Evolutionary conservation across 1,140 invertebrate genomes (phyloP).

Genomic region (Drosophila obscura): DNA sequence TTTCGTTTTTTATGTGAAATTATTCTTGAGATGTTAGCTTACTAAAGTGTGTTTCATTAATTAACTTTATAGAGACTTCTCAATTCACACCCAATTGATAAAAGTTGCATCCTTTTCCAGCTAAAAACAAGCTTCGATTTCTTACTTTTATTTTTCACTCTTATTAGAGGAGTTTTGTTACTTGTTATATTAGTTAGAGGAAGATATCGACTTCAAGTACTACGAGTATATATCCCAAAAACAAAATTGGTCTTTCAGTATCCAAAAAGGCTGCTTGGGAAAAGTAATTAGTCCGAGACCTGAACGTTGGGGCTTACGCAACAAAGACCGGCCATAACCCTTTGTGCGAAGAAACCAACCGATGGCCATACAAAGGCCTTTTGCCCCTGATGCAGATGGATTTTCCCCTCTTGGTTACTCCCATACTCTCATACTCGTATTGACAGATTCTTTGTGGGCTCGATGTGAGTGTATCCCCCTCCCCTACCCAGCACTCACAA

Average conservation of each 20-base stretch:
- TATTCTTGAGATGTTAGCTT: no score
- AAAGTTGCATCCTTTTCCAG: no score
- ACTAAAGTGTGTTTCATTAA: no score
- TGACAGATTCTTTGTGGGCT: conserved; percentile 26
- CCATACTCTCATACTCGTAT: conserved; percentile 6
- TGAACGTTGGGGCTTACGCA: conserved; percentile 19
- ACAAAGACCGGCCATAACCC: conserved; percentile 30
- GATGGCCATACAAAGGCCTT: conserved; percentile 41
- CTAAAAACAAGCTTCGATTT: no score
- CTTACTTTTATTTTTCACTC: no score
- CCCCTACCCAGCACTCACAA: no score
- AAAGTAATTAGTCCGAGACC: conserved; percentile 25
- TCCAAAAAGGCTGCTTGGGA: background rate
- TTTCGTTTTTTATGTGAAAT: no score
- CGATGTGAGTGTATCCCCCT: background rate
- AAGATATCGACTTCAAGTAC: no score
- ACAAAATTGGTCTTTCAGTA: background rate
- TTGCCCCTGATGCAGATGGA: conserved; percentile 29
- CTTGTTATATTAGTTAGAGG: no score
- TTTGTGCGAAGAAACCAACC: conserved; percentile 16
- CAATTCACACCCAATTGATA: no score
- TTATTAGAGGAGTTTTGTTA: no score
- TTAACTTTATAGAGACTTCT: no score
- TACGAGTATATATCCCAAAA: background rate
- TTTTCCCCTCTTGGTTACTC: conserved; percentile 13